Conservation (phyloP, 1,140 invertebrate genomes). For the Ridgeia piscesae region DNA sequence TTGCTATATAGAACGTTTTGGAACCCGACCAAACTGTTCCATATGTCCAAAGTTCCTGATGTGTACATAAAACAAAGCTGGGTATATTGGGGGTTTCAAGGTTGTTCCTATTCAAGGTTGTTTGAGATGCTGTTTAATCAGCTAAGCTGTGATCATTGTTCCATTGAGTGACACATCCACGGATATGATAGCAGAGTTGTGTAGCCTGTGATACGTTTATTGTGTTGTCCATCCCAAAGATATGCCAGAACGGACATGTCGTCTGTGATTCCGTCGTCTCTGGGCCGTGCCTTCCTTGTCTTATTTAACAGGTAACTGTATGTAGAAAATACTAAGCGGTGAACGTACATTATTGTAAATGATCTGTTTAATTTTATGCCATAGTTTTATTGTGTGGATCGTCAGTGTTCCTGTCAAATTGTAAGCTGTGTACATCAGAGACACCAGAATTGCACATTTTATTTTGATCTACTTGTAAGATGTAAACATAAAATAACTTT, state of each 20-base stretch:
- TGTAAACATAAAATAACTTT: neutral
- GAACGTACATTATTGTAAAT: neutral
- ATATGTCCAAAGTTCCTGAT: neutral
- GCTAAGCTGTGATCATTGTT: neutral
- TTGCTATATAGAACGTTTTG: neutral
- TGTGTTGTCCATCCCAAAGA: neutral
- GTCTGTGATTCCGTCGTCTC: neutral
- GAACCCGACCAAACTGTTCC: neutral
- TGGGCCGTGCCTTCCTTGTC: neutral
- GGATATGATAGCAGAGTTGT: neutral
- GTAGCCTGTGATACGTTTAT: neutral
- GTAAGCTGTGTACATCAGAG: neutral
- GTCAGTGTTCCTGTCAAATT: neutral
- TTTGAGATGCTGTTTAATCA: neutral
- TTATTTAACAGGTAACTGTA: neutral
- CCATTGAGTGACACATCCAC: neutral
- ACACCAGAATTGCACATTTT: neutral
- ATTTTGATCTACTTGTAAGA: neutral
- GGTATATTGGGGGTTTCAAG: neutral
- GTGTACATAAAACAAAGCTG: neutral
- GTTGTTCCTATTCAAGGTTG: neutral
- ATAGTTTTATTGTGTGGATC: neutral
- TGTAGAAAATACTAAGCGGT: neutral
- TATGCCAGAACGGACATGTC: neutral
- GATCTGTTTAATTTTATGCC: neutral